Conservation (phyloP, 2,113 vertebrate genomes). For the Mugil cephalus region DNA sequence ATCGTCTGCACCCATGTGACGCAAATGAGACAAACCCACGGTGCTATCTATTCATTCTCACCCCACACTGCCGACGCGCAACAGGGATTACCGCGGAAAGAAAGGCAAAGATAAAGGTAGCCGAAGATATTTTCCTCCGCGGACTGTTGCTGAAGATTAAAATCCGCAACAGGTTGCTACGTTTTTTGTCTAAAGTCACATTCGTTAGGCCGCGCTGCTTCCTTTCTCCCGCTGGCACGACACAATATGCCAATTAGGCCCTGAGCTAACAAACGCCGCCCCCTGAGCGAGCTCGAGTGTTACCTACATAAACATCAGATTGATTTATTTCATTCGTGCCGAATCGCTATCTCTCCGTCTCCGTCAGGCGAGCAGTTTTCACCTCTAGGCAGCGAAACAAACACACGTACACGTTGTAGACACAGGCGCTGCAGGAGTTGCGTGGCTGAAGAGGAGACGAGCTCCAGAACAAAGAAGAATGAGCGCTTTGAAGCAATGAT, state of each 20-base stretch:
- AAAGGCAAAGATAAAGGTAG: conserved; percentile 4
- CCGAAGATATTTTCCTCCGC: conserved; percentile 16
- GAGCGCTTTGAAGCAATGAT: not conserved
- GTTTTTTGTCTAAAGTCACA: conserved; percentile 12
- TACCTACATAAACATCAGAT: conserved; percentile 6
- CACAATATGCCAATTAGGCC: conserved; percentile 44
- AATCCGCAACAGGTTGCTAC: conserved; percentile 15
- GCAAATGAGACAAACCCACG: not conserved
- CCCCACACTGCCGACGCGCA: not conserved
- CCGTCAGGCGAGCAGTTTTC: not conserved
- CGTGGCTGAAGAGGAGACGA: not conserved
- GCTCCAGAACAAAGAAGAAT: not conserved
- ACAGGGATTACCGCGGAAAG: not conserved
- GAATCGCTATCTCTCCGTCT: not conserved
- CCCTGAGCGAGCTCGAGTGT: conserved; percentile 33
- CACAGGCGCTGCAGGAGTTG: not conserved
- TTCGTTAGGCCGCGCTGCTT: not conserved
- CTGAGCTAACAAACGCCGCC: conserved; percentile 28
- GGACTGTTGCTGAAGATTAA: conserved; percentile 1
- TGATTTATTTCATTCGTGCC: conserved; percentile 20
- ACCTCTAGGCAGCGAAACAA: not conserved
- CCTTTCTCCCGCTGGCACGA: conserved; percentile 34
- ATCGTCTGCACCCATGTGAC: not conserved
- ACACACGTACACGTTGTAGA: not conserved
- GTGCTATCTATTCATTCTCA: not conserved